Evolutionary conservation across 2,797 vertebrate genomes (phyloP), one percentile per base, ranked within the genome.

Genomic region (Adrianichthys oophorus): DNA sequence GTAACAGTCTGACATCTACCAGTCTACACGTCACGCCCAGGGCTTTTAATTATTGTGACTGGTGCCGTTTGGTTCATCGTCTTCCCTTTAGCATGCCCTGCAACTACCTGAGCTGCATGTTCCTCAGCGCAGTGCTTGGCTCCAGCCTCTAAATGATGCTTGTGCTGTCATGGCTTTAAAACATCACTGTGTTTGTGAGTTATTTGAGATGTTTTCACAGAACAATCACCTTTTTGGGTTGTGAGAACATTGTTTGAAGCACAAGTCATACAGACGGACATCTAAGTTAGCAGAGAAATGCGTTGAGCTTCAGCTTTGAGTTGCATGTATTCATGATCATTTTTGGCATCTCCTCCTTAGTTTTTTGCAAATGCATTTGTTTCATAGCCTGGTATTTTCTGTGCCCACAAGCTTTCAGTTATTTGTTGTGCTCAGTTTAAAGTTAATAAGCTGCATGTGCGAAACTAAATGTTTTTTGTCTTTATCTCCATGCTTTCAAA

Each of bases 71-170:
- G 69, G 77, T 82, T 70, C 72, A 79, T 65, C 59, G 50, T 54
- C 50, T 41, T 56, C 29, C 26, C 19, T 57, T 41, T 21, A 70
- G 85, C 85, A 87, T 87, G 84, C 65, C 61, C 47, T 58, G 56
- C 62, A 75, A 70, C 76, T 62, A 68, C 74, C 68, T 78, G 65
- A 80, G 64, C 59, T 83, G 90, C 90, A 91, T 89, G 87, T 72
- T 64, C 68, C 68, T 74, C 79, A 74, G 82, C 74, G 32, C 79
- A 80, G 23, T 81, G 65, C 77, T 57, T 24, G 77, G 24, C 66
- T 52, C 60, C 26, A 60, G 74, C 59, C 64, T 80, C 47, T 1
- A 65, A 58, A 55, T 74, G 62, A 58, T 26, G 66, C 77, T 61
- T 63, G 45, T 59, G 58, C 60, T 68, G 19, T 72, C 43, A 65